These are phyloP conservation scores for Piprites chloris DNA, from an alignment of 2,113 vertebrate genomes.

Conservation along the genomic window DNA sequence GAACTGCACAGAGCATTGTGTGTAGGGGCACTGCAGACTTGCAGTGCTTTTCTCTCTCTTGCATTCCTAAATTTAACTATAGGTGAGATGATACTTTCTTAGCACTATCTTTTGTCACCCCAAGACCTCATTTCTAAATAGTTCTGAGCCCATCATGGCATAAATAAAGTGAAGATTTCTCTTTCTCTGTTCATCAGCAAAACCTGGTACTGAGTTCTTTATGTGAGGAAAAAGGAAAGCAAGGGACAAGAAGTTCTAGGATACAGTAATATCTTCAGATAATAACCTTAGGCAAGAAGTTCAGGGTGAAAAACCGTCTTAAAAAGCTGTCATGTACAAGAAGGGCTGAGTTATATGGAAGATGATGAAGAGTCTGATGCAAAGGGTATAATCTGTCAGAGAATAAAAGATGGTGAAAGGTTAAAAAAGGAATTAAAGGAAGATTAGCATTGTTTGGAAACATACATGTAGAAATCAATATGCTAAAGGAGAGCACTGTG, in stretches of 20 bases:
- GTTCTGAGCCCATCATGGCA: not conserved
- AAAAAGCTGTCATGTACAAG: not conserved
- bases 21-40: not conserved
- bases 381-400: not conserved
- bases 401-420: not conserved
- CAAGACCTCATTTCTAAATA: not conserved
- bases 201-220: not conserved
- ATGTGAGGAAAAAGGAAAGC: not conserved
- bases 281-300: not conserved
- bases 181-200: not conserved
- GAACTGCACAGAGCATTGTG: not conserved
- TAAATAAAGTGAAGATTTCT: not conserved
- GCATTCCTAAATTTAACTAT: not conserved
- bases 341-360: not conserved
- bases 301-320: not conserved
- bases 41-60: not conserved
- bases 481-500: not conserved
- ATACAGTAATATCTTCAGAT: not conserved
- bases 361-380: not conserved
- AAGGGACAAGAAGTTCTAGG: not conserved
- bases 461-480: not conserved
- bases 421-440: not conserved
- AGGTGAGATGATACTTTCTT: not conserved
- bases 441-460: not conserved
- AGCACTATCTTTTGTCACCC: not conserved